Evolutionary conservation across 2,113 vertebrate genomes (phyloP).

Genomic region (Sporophila hypoxantha): DNA sequence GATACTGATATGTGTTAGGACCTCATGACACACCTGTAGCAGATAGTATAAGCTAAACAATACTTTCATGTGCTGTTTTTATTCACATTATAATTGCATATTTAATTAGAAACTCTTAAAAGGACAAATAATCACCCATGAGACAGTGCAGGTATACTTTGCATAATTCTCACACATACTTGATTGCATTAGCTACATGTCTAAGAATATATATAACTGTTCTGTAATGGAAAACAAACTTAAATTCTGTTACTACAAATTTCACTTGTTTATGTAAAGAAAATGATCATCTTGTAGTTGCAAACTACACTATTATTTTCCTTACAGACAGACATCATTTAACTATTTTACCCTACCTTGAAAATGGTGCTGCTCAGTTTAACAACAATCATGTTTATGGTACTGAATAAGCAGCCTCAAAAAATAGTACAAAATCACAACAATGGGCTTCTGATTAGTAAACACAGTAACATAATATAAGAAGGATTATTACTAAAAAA

Average conservation of each 20-base stretch:
- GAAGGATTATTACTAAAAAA: not conserved
- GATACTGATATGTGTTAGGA: not conserved
- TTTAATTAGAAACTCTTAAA: not conserved
- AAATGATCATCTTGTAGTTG: not conserved
- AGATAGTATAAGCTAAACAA: not conserved
- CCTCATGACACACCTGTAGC: not conserved
- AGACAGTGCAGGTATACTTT: not conserved
- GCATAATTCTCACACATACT: not conserved
- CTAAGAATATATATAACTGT: not conserved
- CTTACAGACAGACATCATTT: not conserved
- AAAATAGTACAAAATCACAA: not conserved
- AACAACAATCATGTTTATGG: not conserved
- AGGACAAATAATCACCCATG: not conserved
- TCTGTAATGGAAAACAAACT: not conserved
- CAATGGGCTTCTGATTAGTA: not conserved
- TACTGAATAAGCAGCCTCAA: not conserved
- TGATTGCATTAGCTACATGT: not conserved
- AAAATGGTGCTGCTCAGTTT: constrained; percentile 3
- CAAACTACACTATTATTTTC: not conserved
- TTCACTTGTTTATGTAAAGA: not conserved
- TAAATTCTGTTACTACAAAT: not conserved
- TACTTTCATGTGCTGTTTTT: not conserved
- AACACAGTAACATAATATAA: not conserved
- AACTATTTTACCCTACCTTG: not conserved
- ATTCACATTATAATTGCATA: not conserved